Base-by-base conservation (phyloP, 1,140 invertebrate species). In the Drosophila sp. region DNA sequence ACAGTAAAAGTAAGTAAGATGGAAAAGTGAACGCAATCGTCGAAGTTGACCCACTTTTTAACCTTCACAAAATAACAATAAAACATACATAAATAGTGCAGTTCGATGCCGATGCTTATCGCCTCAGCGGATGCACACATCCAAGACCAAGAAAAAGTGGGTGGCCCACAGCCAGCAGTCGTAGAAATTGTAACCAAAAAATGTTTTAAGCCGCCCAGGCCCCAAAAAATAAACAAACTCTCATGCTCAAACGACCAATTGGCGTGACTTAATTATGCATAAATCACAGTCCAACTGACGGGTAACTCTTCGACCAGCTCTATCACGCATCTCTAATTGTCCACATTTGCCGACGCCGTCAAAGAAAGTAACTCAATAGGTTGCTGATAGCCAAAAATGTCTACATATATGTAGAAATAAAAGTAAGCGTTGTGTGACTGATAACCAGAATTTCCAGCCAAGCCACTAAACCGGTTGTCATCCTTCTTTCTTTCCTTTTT, bases 231-330 rank as follows among this genome's bases (percentile, higher is more conserved):
- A 66, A 65, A 73, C 30, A 62, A 63, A 70, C n/a, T 66, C 23
- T 75, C 35, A 47, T 38, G 78, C 71, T 55, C 63, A 87, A 83
- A 86, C 83, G 79, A 87, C 69, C 83, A 81, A 87, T 83, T 87
- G 83, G 79, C 83, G 83, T 86, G 83, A 87, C 76, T 87, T 87
- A 86, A 87, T 87, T 79, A 73, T 79, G 79, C 83, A 86, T 86
- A 86, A 87, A 82, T 87, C 80, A 73, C 66, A 69, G 67, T 57
- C 6, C 38, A 10, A 35, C 17, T 17, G 10, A n/a, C 29, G 35
- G 10, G 10, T 38, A 38, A 38, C 35, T 38, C 8, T 11, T 38
- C 35, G 8, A 11, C 60, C 30, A 41, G 54, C 41, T 54, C 27
- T 66, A 60, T 67, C 54, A 63, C 56, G 58, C 60, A 30, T 58